These are phyloP conservation scores for Drosophila tropicalis DNA, from an alignment of 1,140 invertebrate species.

Conservation along the genomic window DNA sequence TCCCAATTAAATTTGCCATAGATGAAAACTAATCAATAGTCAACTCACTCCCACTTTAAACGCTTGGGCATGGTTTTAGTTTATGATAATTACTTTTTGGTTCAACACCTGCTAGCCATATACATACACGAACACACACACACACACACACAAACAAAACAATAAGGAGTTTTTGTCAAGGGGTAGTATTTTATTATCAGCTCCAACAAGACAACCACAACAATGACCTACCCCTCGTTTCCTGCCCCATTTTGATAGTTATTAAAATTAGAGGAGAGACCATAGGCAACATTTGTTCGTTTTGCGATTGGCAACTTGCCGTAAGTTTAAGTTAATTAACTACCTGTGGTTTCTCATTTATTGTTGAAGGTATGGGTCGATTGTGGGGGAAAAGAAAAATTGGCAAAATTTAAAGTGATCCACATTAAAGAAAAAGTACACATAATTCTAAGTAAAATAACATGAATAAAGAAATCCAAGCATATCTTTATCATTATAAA, in stretches of 20 bases:
- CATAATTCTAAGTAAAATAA: too few species aligned
- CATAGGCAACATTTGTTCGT: conserved; percentile 24
- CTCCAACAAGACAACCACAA: conserved; percentile 23
- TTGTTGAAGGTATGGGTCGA: neutral
- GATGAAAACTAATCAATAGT: conserved; percentile 38
- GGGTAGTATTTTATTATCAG: conserved; percentile 36
- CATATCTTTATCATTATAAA: too few species aligned
- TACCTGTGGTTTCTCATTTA: conserved; percentile 29
- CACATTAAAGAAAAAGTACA: neutral
- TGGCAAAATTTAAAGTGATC: too few species aligned
- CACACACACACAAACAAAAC: neutral
- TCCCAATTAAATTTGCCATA: conserved; percentile 48
- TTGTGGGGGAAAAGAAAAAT: neutral
- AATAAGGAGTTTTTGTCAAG: conserved; percentile 17
- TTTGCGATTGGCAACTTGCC: conserved; percentile 35
- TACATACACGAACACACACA: neutral
- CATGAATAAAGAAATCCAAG: too few species aligned
- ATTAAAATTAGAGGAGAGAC: conserved; percentile 38
- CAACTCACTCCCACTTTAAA: neutral
- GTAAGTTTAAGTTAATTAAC: conserved; percentile 54
- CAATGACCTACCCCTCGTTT: neutral
- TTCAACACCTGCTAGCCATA: conserved; percentile 45
- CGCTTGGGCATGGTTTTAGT: conserved; percentile 6
- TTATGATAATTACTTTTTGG: conserved; percentile 66
- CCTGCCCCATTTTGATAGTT: conserved; percentile 17